Evolutionary conservation across 1,140 invertebrate genomes (phyloP).

Genomic region (Archivesica marissinica): DNA sequence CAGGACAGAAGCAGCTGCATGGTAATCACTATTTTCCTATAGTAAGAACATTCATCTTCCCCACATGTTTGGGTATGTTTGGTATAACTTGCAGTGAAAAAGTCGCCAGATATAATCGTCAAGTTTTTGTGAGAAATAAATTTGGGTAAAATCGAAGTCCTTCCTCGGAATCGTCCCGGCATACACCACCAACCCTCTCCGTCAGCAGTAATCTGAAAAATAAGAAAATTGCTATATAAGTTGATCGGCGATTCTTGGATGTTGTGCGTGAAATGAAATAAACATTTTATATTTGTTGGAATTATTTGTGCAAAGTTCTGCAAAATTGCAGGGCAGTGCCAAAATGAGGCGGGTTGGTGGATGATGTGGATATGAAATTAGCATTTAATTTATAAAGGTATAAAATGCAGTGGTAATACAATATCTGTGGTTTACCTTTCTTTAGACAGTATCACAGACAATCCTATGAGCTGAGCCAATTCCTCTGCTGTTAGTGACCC

Average conservation of each 20-base stretch:
- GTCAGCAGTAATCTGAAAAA: slow-evolving; percentile 88
- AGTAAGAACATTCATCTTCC: too few species aligned
- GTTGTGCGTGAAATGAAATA: too few species aligned
- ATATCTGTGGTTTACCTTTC: slow-evolving; percentile 86
- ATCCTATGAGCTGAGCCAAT: slow-evolving; percentile 91
- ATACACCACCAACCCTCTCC: slow-evolving; percentile 93
- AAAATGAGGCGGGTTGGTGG: not conserved
- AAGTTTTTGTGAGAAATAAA: slow-evolving; percentile 86
- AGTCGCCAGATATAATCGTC: too few species aligned
- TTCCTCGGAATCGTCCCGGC: slow-evolving; percentile 96
- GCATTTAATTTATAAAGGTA: too few species aligned
- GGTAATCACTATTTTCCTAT: too few species aligned
- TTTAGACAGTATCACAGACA: slow-evolving; percentile 94
- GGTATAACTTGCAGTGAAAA: too few species aligned
- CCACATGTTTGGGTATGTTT: too few species aligned
- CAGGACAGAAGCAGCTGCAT: too few species aligned
- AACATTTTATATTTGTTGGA: too few species aligned
- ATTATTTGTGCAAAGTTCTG: too few species aligned
- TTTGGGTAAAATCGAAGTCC: slow-evolving; percentile 97
- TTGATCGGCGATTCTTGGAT: too few species aligned
- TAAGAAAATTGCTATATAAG: too few species aligned
- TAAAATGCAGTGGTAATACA: not conserved
- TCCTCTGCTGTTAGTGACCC: slow-evolving; percentile 93
- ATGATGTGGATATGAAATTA: not conserved
- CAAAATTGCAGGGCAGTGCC: not conserved